Evolutionary conservation across 2,797 vertebrate genomes (phyloP), one percentile per base, ranked within the genome.

Genomic region (Margarornis squamiger): DNA sequence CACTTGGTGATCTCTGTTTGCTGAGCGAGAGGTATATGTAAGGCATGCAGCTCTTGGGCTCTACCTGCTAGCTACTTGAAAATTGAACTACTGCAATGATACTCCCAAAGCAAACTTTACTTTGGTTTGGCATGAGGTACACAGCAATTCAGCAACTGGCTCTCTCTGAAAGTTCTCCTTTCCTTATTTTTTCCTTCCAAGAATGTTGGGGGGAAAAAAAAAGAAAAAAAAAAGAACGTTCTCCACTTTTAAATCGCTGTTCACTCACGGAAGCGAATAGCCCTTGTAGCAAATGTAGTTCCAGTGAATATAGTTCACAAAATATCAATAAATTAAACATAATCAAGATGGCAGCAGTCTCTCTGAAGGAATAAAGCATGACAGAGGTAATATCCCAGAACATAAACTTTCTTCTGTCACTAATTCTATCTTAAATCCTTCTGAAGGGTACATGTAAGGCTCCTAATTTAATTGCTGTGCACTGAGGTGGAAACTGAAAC

Each of bases 51-150:
- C 36, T 68, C 83, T n/a, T 87, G n/a, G 39, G 54, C 39, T 92
- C 78, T 96, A 96, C 95, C 96, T 97, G 87, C 92, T 93, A 95
- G 84, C 94, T 96, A 84, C 94, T 96, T 97, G 96, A 97, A 97
- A 97, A 95, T 39, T 91, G 96, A 98, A 96, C 97, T 93, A 81
- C 70, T 91, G 94, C 87, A 96, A 88, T 52, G 92, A 96, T 96
- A 97, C 93, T 97, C 96, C 91, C 97, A 97, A 97, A 97, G 96
- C 88, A 97, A 97, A 97, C 96, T 95, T 95, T 86, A 72, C 95
- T 97, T 96, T 96, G 97, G 96, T 97, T 97, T 97, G 97, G 97
- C 97, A 96, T 23, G 3, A 95, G 70, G 61, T 84, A 93, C 61
- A 95, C 96, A 96, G 97, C 86, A 95, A 94, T 96, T 96, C 97